phyloP scores from a whole-genome alignment of 35 echinoderm and acorn worm species.

The Patiria miniata region DNA sequence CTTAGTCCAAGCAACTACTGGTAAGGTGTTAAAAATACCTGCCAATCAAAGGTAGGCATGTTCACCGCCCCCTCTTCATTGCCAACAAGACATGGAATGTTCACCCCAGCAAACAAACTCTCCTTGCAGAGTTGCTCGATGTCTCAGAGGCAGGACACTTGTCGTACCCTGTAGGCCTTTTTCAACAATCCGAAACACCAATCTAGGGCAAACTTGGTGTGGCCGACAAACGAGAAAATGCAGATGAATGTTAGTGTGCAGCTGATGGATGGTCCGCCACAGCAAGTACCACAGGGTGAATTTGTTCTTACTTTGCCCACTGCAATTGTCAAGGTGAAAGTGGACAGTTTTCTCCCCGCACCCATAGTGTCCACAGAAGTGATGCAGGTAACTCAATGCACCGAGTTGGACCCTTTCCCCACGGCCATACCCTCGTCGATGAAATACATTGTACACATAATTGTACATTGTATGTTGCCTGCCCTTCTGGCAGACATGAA shows the following conservation, averaged over 20 bases:
- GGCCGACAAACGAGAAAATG: constrained; percentile 61
- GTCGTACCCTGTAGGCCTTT: not conserved
- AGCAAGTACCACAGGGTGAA: not conserved
- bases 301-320: constrained; percentile 4
- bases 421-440: constrained; percentile 51
- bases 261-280: constrained; percentile 3
- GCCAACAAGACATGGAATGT: too few species aligned
- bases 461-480: too few species aligned
- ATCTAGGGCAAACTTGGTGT: constrained; percentile 69
- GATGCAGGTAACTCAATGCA: constrained; percentile 37
- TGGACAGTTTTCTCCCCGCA: not conserved
- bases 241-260: constrained; percentile 15
- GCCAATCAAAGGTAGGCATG: too few species aligned
- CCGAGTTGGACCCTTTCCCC: constrained; percentile 12
- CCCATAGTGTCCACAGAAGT: constrained; percentile 24
- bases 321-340: constrained; percentile 25
- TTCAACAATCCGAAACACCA: constrained; percentile 65
- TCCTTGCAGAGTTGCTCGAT: constrained; percentile 14
- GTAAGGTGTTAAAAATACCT: too few species aligned
- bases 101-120: too few species aligned
- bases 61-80: too few species aligned
- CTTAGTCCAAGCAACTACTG: too few species aligned
- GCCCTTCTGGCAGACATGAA: too few species aligned
- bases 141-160: constrained; percentile 43
- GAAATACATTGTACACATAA: too few species aligned